phyloP scores from a whole-genome alignment of 2,888 invertebrate genomes.

The Teinopalpus imperialis region DNA sequence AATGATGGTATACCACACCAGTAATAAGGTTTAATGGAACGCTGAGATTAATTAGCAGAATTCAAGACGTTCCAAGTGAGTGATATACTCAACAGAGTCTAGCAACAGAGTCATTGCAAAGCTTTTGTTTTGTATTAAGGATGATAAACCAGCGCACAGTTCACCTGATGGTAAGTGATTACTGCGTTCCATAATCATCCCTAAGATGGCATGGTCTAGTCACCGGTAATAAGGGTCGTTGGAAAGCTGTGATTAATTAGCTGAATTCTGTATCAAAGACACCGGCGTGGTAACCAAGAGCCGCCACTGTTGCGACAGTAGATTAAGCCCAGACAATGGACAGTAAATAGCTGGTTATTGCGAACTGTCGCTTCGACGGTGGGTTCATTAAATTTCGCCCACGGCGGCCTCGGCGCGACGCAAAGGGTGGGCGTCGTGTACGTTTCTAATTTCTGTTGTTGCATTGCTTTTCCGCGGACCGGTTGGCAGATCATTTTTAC shows the following conservation, averaged over 20 bases:
- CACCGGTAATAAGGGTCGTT: no score
- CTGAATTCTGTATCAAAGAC: constrained; percentile 36
- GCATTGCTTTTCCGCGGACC: constrained; percentile 22
- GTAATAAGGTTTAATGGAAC: no score
- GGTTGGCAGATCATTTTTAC: constrained; percentile 7
- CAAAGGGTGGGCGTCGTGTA: constrained; percentile 42
- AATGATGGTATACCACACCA: no score
- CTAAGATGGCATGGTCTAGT: no score
- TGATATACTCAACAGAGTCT: background rate
- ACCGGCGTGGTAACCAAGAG: constrained; percentile 31
- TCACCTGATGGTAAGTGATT: no score
- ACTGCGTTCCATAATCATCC: no score
- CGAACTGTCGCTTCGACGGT: constrained; percentile 45
- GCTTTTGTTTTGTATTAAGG: no score
- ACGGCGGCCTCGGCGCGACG: constrained; percentile 40
- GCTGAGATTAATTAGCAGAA: no score
- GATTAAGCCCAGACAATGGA: constrained; percentile 45
- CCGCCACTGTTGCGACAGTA: constrained; percentile 30
- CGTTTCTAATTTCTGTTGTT: constrained; percentile 38
- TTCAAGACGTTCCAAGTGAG: constrained; percentile 1
- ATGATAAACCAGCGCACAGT: no score
- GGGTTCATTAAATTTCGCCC: constrained; percentile 60
- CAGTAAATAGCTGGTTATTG: constrained; percentile 54
- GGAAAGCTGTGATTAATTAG: constrained; percentile 33
- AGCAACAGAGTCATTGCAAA: constrained; percentile 17